Conservation (phyloP, 2,797 vertebrate genomes). For the Crocidura indochinensis region DNA sequence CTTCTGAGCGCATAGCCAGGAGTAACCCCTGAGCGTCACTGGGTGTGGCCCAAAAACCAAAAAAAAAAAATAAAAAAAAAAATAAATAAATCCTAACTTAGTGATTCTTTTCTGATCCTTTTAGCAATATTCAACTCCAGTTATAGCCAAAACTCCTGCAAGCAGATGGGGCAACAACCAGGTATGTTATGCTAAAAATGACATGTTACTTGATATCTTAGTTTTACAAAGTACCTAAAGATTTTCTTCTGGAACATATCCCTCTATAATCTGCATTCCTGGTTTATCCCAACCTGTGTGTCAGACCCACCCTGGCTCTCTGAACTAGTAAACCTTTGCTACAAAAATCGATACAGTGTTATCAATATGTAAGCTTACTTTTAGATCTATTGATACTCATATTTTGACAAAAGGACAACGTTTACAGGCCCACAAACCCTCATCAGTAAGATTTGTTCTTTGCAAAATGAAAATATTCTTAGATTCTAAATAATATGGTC, state of each 20-base stretch:
- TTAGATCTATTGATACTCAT: too few species aligned
- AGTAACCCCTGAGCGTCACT: too few species aligned
- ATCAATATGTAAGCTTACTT: background rate
- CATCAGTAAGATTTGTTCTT: conserved; percentile 18
- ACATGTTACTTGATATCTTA: conserved; percentile 25
- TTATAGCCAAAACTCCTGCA: conserved; percentile 21
- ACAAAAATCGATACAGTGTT: conserved; percentile 51
- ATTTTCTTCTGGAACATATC: conserved; percentile 29
- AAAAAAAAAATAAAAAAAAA: too few species aligned
- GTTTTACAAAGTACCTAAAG: conserved; percentile 34
- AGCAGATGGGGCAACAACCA: background rate
- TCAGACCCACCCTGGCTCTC: background rate
- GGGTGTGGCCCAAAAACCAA: too few species aligned
- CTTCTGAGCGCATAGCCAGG: too few species aligned
- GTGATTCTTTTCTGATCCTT: conserved; percentile 24
- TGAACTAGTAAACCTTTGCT: conserved; percentile 54
- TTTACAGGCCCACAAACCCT: background rate
- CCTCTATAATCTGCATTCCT: conserved; percentile 6
- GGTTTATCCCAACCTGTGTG: background rate
- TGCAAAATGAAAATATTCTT: too few species aligned
- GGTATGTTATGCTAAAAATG: conserved; percentile 35
- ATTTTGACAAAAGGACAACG: background rate
- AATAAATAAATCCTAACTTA: conserved; percentile 42
- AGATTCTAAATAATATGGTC: too few species aligned
- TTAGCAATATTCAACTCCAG: conserved; percentile 47